phyloP scores from a whole-genome alignment of 2,113 vertebrate genomes.

The Gavia stellata region DNA sequence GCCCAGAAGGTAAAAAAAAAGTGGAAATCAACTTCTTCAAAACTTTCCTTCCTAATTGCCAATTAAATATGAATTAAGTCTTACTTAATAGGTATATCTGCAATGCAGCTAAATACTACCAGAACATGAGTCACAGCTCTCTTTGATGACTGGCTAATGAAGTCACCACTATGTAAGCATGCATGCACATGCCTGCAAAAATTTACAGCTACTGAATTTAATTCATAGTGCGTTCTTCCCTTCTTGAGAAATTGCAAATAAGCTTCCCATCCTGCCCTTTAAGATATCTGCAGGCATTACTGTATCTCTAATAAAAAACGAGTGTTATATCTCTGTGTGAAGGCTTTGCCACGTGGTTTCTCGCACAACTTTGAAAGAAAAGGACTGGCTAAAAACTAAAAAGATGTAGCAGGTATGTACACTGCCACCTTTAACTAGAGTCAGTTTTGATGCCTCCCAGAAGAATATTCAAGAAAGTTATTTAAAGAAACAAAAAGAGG shows the following conservation, averaged over 20 bases:
- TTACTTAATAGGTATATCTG: background rate
- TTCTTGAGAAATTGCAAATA: background rate
- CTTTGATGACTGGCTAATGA: background rate
- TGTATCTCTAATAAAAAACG: background rate
- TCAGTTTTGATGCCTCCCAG: background rate
- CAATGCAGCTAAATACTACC: background rate
- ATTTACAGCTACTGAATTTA: background rate
- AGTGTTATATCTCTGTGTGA: background rate
- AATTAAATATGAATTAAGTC: slow-evolving; percentile 18
- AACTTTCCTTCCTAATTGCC: slow-evolving; percentile 1
- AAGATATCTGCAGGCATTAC: background rate
- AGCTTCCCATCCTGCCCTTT: background rate
- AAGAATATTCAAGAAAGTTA: background rate
- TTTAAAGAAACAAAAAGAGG: background rate
- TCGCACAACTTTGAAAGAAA: background rate
- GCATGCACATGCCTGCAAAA: background rate
- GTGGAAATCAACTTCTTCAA: background rate
- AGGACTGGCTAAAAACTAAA: background rate
- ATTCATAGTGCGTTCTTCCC: background rate
- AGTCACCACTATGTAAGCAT: background rate
- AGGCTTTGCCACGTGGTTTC: background rate
- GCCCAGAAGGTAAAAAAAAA: background rate
- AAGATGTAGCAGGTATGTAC: background rate
- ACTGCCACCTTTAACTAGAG: background rate
- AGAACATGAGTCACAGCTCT: background rate